Conservation (phyloP, 2,113 vertebrate genomes). For the Narcine bancroftii region DNA sequence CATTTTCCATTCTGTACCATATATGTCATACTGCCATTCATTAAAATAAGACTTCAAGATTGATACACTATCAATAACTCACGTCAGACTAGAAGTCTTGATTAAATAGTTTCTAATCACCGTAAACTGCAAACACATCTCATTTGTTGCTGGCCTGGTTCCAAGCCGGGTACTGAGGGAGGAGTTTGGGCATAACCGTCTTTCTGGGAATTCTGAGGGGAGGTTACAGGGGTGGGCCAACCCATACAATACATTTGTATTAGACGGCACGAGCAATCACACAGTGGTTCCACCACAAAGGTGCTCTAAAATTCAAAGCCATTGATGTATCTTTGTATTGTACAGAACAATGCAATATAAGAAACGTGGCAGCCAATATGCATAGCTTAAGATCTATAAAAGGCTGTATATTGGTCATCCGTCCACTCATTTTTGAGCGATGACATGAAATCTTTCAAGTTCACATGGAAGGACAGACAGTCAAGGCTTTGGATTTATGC, state of each 20-base stretch:
- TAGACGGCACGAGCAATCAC: too few species aligned
- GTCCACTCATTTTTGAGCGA: background rate
- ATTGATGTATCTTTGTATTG: background rate
- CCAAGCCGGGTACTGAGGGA: too few species aligned
- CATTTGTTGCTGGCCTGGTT: too few species aligned
- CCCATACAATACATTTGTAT: too few species aligned
- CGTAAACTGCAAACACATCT: too few species aligned
- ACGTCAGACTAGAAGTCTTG: too few species aligned
- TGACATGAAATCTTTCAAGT: background rate
- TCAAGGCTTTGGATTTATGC: background rate
- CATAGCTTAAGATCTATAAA: background rate
- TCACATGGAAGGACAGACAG: background rate
- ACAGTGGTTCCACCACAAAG: too few species aligned
- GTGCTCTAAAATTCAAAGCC: background rate
- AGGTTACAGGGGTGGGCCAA: too few species aligned
- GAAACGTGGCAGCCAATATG: background rate
- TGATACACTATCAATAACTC: too few species aligned
- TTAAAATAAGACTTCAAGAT: background rate
- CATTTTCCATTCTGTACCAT: background rate
- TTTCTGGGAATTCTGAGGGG: too few species aligned
- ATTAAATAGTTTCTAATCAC: too few species aligned
- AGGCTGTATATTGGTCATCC: background rate
- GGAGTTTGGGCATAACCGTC: too few species aligned
- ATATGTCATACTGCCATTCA: background rate
- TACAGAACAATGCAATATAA: background rate